Base-by-base conservation (phyloP, 2,113 vertebrate species). In the Cyphomyrus discorhynchus region DNA sequence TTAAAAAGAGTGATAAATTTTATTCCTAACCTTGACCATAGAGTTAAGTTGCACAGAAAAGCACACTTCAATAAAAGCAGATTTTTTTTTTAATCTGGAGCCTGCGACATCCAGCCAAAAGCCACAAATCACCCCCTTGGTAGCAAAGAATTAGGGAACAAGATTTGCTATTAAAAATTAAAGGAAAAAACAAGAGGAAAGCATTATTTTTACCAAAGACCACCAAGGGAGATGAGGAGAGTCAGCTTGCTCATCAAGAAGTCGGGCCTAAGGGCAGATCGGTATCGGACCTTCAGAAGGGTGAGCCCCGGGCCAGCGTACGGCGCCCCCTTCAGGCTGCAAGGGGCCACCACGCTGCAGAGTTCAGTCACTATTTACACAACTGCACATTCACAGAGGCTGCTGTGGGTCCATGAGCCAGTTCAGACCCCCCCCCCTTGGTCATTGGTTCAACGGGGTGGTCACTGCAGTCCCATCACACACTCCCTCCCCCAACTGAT, bases 121-220 rank as follows among this genome's bases (percentile, higher is more conserved):
- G 95, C 95, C 95, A 91, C 95, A 96, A 96, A 96, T 96, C 95
- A 96, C 95, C 96, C 95, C 95, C 95, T 95, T 93, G 95, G 95
- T 95, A 95, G 94, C 95, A 96, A 95, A 94, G 95, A 96, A 96
- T 96, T 96, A 96, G 95, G 77, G 95, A 96, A 96, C 95, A 96
- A 95, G 95, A 94, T 96, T 95, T 94, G 95, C 95, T 96, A 95
- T 96, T 95, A 96, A 96, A 95, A 94, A 90, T 89, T 89, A 86
- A 93, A 92, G 94, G 93, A 93, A 95, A 94, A 94, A 95, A 94
- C 90, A 92, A 95, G 92, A 93, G 89, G 94, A 93, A 96, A 96
- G 95, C 95, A 95, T 95, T 95, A 95, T 94, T 95, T 96, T 93
- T 94, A 95, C 92, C 92, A 92, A 93, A 93, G 96, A 96, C 96